Base-by-base conservation (phyloP, 2,113 vertebrate genomes). In the Geococcyx californianus region DNA sequence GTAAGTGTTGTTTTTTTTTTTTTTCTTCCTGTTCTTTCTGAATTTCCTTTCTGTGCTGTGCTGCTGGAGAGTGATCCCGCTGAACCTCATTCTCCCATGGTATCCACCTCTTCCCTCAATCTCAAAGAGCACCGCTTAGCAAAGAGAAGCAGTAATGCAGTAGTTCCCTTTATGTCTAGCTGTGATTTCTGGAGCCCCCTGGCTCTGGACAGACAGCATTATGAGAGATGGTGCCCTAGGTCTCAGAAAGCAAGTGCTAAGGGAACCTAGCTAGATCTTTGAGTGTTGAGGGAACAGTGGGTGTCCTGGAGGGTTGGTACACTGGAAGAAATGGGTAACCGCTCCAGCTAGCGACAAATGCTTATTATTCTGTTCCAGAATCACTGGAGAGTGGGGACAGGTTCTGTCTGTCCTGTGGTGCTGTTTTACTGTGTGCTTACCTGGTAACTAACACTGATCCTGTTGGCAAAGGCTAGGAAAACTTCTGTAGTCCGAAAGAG, bases 1-100 rank as follows among this genome's bases (percentile, higher is more conserved):
- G 99, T 99, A 99, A 99, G 99, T 97, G 76, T 93, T 45, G 16
- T 86, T 54, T 89, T 87, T 91, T 62, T 54, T 91, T 86, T 54
- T 89, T 87, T 91, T 63, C 55, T 91, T 93, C 78, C 23, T 96
- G 47, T 77, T 70, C 77, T 91, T 91, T 51, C 88, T 92, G 89
- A 25, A 17, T 93, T 93, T 77, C 19, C 21, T 51, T 83, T 90
- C 66, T 77, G 59, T 86, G 80, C 67, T 94, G 58, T 91, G 33
- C 52, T 76, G 17, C 31, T 95, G 56, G 58, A 77, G 54, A 91
- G 36, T 25, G 34, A 51, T 80, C 49, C n/a, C 25, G 8, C 29
- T 66, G 84, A 74, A 52, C 5, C 13, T 54, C n/a, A 4, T 51
- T 89, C 13, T 86, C 63, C 64, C 17, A 54, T 89, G 60, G 5